Percentiles rank a stretch among this genome's conserved stretches.
phyloP scores from a whole-genome alignment of 2,113 vertebrate species.

The Dolichallabes microphthalmus region DNA sequence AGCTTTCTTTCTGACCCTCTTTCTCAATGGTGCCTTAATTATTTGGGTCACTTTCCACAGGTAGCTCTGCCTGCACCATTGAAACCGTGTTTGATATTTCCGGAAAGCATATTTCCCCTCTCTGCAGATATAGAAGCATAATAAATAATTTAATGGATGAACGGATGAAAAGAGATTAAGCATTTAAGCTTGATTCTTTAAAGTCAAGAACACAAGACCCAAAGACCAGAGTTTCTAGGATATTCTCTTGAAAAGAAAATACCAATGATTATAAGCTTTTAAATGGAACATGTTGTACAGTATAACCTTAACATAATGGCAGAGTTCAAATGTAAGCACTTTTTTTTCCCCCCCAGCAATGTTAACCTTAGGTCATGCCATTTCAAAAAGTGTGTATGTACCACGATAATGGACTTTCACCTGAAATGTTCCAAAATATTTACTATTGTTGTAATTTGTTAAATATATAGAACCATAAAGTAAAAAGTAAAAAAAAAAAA shows the following conservation, averaged over 20 bases:
- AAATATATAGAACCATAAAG: not conserved
- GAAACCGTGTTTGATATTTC: slow-evolving; percentile 24
- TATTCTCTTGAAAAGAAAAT: not conserved
- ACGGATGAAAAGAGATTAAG: slow-evolving; percentile 18
- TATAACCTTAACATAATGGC: not conserved
- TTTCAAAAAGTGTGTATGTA: not conserved
- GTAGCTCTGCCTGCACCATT: slow-evolving; percentile 24
- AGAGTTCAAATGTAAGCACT: not conserved
- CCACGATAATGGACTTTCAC: not conserved
- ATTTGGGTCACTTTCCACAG: slow-evolving; percentile 33
- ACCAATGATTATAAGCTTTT: not conserved
- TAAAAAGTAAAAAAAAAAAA: not conserved
- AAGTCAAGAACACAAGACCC: not conserved
- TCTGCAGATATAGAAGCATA: slow-evolving; percentile 23
- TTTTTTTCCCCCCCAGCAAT: not conserved
- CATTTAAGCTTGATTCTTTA: slow-evolving; percentile 17
- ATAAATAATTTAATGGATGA: slow-evolving; percentile 23
- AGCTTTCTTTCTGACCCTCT: not conserved
- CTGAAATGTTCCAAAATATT: not conserved
- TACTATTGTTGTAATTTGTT: not conserved
- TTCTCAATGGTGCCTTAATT: slow-evolving; percentile 4
- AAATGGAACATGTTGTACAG: not conserved
- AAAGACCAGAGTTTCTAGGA: not conserved
- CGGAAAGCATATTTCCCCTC: slow-evolving; percentile 16
- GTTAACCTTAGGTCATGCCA: not conserved